Conservation (phyloP, 2,113 vertebrate species). For the Stegastes partitus region DNA sequence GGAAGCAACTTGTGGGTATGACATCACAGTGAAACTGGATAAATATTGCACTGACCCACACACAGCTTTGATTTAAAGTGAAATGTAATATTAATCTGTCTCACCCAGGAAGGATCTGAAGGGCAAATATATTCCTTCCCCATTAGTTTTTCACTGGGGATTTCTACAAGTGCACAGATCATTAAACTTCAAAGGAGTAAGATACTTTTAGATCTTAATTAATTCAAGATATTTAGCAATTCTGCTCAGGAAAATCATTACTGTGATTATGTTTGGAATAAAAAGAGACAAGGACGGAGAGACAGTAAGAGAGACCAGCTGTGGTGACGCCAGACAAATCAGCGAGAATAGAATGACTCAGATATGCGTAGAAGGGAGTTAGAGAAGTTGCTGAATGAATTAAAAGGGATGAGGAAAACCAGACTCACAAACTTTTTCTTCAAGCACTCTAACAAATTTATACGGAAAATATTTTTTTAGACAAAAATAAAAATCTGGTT, state of each 20-base stretch:
- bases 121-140: neutral
- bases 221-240: constrained; percentile 36
- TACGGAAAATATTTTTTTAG: neutral
- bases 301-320: constrained; percentile 24
- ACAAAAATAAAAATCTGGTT: constrained; percentile 1
- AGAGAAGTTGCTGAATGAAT: constrained; percentile 4
- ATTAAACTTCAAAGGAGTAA: neutral
- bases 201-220: constrained; percentile 21
- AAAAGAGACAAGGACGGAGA: constrained; percentile 9
- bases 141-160: neutral
- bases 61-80: neutral
- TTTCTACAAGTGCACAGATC: neutral
- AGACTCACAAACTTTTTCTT: neutral
- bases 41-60: neutral
- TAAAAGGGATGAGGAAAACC: neutral
- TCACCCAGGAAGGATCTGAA: neutral
- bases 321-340: constrained; percentile 17
- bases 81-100: neutral
- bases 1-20: neutral
- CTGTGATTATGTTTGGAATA: constrained; percentile 13
- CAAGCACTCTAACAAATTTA: neutral
- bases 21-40: neutral
- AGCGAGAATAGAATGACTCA: constrained; percentile 4
- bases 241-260: constrained; percentile 28
- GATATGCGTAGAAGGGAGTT: neutral